Evolutionary conservation across 2,113 vertebrate genomes (phyloP), one percentile per base, ranked within the genome.

Genomic region (Serranochromis macrocephalus): DNA sequence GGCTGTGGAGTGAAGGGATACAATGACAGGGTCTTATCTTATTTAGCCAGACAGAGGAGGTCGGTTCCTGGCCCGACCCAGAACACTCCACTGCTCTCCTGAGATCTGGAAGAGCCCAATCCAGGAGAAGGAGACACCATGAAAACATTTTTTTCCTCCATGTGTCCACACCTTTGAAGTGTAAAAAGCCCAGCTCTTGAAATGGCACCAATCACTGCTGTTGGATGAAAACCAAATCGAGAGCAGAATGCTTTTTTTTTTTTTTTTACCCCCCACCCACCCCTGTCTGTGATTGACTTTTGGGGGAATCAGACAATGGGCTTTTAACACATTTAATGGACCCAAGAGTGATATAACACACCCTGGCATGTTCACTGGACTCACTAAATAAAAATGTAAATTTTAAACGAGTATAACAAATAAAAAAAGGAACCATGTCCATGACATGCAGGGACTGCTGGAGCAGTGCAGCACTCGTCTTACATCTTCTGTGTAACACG

Each of bases 1-100:
- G 94, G 63, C 91, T 89, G 89, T 58, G 84, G 92, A 84, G 92
- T 89, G 89, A 78, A 82, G 80, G 88, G 92, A 93, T 95, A 95
- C 94, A 96, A 96, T 96, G 95, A 95, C 94, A 91, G 86, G 90
- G 93, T 80, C 96, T 96, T 96, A 96, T 96, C 94, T 96, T 96
- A 95, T 96, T 96, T 93, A 94, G 94, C 91, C 96, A 96, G 96
- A 94, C 93, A 88, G 95, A 92, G 89, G 92, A 92, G 92, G 90
- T 87, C 83, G 87, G 80, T 80, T 88, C 92, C 80, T 84, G 87
- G 93, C 84, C 90, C 66, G 85, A 93, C 93, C 92, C 90, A 82
- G 86, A 93, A 93, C 90, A 91, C 93, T 90, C 92, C 87, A 83
- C 36, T 13, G 11, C 83, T 93, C 92, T 93, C 90, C 85, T 47